Evolutionary conservation across 2,888 invertebrate species (phyloP), one percentile per base, ranked within the genome.

Genomic region (Ceraclea dissimilis): DNA sequence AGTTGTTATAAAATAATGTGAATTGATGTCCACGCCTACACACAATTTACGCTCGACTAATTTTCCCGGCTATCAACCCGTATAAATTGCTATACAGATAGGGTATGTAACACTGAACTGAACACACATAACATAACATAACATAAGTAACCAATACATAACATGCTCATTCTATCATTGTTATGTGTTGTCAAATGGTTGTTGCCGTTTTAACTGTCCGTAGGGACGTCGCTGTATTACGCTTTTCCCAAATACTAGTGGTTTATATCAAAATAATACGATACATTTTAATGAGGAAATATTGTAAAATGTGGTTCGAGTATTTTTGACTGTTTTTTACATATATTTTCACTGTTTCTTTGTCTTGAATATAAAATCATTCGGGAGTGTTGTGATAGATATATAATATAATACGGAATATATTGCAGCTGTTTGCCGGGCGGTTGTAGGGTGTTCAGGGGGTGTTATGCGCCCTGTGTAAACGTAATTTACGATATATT

Each of bases 401-500:
- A 26, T 4, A 26, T 4, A 26, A 10, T 26, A 10, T 26, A 26
- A 10, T 26, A 10, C 4, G 26, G 26, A 26, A 10, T 26, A 39
- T n/a, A 1, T 20, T 21, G 47, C 57, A 57, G 57, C 57, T 57
- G 57, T 53, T 33, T 44, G 6, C 31, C 31, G 31, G 31, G 26
- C 26, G 26, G 26, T 4, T 26, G 10, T 26, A 6, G 26, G 26
- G 26, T 26, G 26, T 4, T 10, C 26, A 26, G 44, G n/a, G n/a
- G n/a, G n/a, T n/a, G n/a, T n/a, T n/a, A n/a, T n/a, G n/a, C n/a
- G n/a, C 46, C 33, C 26, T 26, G 48, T 49, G 57, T 52, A 50
- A 52, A 68, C 67, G 71, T 73, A 74, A 76, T 76, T 76, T 76
- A 75, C 73, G 73, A 71, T 73, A 70, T 75, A 76, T 75, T 76